Evolutionary conservation across 2,888 invertebrate species (phyloP), one percentile per base, ranked within the genome.

Genomic region (Brachypterus glaber): DNA sequence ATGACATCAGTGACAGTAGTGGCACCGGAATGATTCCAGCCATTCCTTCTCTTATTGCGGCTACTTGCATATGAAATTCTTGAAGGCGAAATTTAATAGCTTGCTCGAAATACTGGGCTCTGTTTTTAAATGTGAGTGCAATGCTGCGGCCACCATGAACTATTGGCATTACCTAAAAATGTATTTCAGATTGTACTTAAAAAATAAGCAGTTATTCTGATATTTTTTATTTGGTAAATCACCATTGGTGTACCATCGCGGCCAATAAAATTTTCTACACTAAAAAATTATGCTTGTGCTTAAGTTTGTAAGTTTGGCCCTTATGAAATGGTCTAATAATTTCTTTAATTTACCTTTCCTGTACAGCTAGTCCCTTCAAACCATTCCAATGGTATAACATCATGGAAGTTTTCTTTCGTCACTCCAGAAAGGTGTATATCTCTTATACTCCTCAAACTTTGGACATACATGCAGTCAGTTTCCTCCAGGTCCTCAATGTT

Each of bases 21-120:
- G 78, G 78, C 4, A 78, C 74, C 0, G 79, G 77, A 35, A 78
- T 68, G 26, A 78, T 72, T 45, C 74, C 73, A 0, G 76, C 67
- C 76, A 79, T 76, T 4, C 79, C 77, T 54, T 76, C 76, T 26
- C 76, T 55, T 13, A 78, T 68, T 14, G 75, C 72, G 1, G 70
- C 66, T 37, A 76, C 71, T 67, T 76, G 77, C 18, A 69, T 48
- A 52, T 77, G 73, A 67, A 77, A 74, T 55, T 79, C 77, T 50
- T 75, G 72, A 37, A 77, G 60, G 36, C 78, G 59, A 55, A 72
- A 77, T 44, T 70, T 67, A 11, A 77, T 61, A 14, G 74, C 76
- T 49, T 71, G 69, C 37, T 76, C 72, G 29, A 74, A 74, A 57
- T 77, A 79, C 45, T 76, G 74, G 29, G 65, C 53, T 17, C 77